Evolutionary conservation across 2,797 vertebrate genomes (phyloP), one percentile per base, ranked within the genome.

Genomic region (Argya squamiceps): DNA sequence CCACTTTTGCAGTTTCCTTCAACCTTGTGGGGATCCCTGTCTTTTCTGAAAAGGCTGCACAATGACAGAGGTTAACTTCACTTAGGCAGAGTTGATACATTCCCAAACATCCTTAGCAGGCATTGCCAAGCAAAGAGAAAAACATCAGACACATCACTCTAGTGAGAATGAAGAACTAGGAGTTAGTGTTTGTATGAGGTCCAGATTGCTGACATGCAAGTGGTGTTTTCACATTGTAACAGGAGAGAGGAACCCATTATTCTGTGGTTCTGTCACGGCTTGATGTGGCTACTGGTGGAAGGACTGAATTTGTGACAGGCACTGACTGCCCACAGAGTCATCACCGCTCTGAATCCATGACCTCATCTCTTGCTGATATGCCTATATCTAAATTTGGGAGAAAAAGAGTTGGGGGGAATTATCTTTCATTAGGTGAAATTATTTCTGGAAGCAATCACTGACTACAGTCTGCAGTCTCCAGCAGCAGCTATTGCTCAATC

Each of bases 31-130:
- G 88, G 37, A 97, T 88, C 67, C 97, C 97, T 71, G 96, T 96
- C 96, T 98, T 98, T 97, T 98, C 98, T 83, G 98, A 98, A 97
- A 98, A 98, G 77, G 97, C 98, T 98, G 95, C 58, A 97, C 84
- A 96, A 96, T 22, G 41, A 93, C 82, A 88, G 86, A 89, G 65
- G 53, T 60, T 69, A 90, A 91, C 36, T 92, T 93, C 50, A 67
- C 44, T 92, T 84, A 79, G n/a, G 58, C 17, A 62, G 41, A 89
- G 71, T 52, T 20, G 32, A 85, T 11, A 80, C 50, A 64, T 56
- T 94, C 65, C 50, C 60, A 77, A 78, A 18, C 56, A 93, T 37
- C 26, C 49, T 58, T 47, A 89, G 34, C 30, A 96, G 59, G 60
- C 32, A 47, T 79, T 52, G 47, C n/a, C 60, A 79, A 49, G 49